Base-by-base conservation (phyloP, 1,140 invertebrate species). In the Tetramorium alpestre region DNA sequence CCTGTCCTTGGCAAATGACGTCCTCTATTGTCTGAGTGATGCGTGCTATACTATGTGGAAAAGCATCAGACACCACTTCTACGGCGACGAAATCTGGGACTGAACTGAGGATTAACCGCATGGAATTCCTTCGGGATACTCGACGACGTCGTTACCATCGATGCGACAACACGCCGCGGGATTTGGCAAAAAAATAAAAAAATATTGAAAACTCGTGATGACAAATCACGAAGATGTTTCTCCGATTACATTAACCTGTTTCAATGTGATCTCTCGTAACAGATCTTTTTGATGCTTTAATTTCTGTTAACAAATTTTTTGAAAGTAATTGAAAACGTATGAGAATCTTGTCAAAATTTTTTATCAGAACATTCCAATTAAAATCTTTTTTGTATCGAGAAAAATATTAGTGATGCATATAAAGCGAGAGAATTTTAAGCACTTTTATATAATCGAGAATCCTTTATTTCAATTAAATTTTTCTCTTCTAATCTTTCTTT, bases 41-140 rank as follows among this genome's bases (percentile, higher is more conserved):
- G 77, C 70, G 88, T 88, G 72, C 82, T 67, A 86, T 73, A 87
- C 76, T 87, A 81, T 41, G 89, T 88, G 91, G 88, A 89, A 82
- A 84, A 81, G 58, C 18, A 18, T 22, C 67, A 84, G 86, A 87
- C 82, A 78, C 86, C 76, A 89, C 73, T 88, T 91, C 87, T 82
- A 87, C 88, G 82, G 88, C 86, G 72, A 89, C 88, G 86, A 81
- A 81, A 92, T 81, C 81, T 85, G 85, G 85, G 87, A 89, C 88
- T 90, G 88, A 88, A 89, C 85, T 84, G 87, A 93, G 85, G 90
- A 93, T 91, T 93, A 93, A 93, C 91, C 85, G 92, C 93, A 93
- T 93, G 93, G 92, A 93, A 89, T 91, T 93, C 90, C 87, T 90
- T 93, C 91, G 90, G 88, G 78, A 93, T 85, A 88, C 87, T 86